These are phyloP conservation scores for Meleagris gallopavo DNA, from an alignment of 2,113 vertebrate species.

Conservation along the genomic window DNA sequence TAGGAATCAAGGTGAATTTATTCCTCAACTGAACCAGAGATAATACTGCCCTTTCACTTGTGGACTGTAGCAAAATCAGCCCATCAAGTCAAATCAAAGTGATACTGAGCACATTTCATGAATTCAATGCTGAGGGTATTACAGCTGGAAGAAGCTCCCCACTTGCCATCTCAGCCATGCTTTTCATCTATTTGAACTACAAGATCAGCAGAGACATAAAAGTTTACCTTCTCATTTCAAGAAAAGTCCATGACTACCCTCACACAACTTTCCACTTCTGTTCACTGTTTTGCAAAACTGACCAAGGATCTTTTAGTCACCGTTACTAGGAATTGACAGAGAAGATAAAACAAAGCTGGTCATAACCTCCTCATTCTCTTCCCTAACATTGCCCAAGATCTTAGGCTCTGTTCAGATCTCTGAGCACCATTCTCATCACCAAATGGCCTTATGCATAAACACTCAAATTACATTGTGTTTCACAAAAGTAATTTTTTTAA, in stretches of 20 bases:
- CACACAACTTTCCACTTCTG: neutral
- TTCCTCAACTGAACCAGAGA: neutral
- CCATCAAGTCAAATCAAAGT: accelerated
- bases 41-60: neutral
- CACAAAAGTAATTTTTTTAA: neutral
- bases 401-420: neutral
- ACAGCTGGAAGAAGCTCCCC: accelerated
- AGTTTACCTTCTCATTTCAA: neutral
- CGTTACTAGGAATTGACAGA: neutral
- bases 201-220: neutral
- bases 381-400: too few relatives aligned
- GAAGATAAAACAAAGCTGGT: neutral
- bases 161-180: neutral
- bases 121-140: too few relatives aligned
- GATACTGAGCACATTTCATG: accelerated
- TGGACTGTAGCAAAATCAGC: neutral
- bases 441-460: neutral
- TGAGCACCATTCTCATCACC: neutral
- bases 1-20: neutral
- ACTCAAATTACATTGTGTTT: accelerated
- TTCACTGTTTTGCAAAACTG: neutral
- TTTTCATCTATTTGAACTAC: accelerated
- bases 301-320: accelerated
- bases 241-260: neutral
- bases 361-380: neutral